phyloP scores from a whole-genome alignment of 2,113 vertebrate species.

The Stigmatopora nigra region DNA sequence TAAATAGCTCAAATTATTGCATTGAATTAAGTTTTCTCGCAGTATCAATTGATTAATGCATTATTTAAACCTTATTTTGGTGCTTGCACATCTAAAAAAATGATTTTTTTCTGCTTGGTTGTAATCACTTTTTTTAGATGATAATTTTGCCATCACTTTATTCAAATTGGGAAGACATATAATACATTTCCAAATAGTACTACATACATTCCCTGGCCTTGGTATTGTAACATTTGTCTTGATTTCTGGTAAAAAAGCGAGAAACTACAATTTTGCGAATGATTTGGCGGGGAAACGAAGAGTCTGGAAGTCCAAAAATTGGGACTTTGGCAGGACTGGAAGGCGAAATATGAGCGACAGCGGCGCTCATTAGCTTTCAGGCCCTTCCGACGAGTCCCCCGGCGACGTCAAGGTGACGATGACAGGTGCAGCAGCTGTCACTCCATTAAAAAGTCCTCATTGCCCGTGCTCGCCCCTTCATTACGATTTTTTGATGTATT shows the following conservation, averaged over 20 bases:
- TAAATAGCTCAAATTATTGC: too few relatives aligned
- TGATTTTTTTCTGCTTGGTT: too few relatives aligned
- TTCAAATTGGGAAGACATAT: too few relatives aligned
- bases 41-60: too few relatives aligned
- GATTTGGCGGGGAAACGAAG: slow-evolving; percentile 55
- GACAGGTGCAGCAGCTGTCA: slow-evolving; percentile 64
- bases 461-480: slow-evolving; percentile 44
- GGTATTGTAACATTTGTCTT: slow-evolving; percentile 58
- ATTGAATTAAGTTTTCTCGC: too few relatives aligned
- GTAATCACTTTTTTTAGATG: too few relatives aligned
- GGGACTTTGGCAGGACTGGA: slow-evolving; percentile 11
- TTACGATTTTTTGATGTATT: slow-evolving; percentile 36
- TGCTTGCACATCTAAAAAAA: too few relatives aligned
- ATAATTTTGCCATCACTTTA: too few relatives aligned
- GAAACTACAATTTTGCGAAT: slow-evolving; percentile 47
- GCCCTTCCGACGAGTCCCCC: slow-evolving; percentile 55
- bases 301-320: background rate
- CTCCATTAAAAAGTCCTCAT: slow-evolving; percentile 59
- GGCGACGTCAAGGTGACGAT: slow-evolving; percentile 57
- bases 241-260: slow-evolving; percentile 55
- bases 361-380: slow-evolving; percentile 53
- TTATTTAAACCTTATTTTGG: too few relatives aligned
- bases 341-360: slow-evolving; percentile 42
- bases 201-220: background rate
- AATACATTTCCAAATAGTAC: too few relatives aligned